Evolutionary conservation across 2,113 vertebrate species (phyloP).

Genomic region (Jaculus jaculus): DNA sequence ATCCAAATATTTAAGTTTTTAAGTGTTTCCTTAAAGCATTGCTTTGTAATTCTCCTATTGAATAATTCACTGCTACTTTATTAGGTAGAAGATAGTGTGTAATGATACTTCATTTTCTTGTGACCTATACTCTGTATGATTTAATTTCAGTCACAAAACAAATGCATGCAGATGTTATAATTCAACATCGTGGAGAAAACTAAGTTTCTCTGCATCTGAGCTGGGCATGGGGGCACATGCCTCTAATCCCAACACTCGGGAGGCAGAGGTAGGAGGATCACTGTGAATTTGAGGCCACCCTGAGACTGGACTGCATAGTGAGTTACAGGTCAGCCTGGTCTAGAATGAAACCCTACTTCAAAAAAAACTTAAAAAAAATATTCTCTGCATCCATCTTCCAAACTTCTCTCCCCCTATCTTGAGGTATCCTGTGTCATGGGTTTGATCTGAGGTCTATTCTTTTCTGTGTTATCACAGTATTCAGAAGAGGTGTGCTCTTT

Average conservation of each 20-base stretch:
- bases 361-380: no score
- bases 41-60: neutral
- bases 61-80: neutral
- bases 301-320: no score
- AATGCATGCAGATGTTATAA: neutral
- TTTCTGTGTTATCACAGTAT: neutral
- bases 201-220: neutral
- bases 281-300: no score
- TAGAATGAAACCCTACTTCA: no score
- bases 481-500: neutral
- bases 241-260: no score
- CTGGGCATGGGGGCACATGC: no score
- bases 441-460: neutral
- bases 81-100: neutral
- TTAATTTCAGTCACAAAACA: constrained; percentile 24
- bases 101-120: neutral
- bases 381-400: neutral
- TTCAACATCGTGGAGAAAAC: neutral
- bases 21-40: neutral
- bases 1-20: neutral
- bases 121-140: neutral
- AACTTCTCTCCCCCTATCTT: no score
- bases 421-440: neutral
- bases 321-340: no score
- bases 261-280: no score